A percentile compares a stretch with the other conserved stretches of the same genome.
These are phyloP conservation scores for Iguana delicatissima DNA, from an alignment of 2,797 vertebrate genomes.

Conservation along the genomic window DNA sequence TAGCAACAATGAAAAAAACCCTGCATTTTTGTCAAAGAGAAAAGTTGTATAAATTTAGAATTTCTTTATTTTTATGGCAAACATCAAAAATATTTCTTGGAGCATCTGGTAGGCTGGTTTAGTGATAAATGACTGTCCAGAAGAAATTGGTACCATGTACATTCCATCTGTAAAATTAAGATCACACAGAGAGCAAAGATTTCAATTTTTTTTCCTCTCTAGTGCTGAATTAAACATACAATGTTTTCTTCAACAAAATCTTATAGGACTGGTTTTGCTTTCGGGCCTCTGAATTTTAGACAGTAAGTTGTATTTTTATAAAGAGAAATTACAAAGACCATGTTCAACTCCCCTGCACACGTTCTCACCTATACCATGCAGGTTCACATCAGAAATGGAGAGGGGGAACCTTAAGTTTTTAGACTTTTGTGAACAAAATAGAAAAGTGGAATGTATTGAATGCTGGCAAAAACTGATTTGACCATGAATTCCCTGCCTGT, in stretches of 20 bases:
- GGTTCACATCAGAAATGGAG: background rate
- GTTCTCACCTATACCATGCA: accelerated
- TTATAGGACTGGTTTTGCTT: background rate
- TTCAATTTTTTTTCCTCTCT: accelerated
- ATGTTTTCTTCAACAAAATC: background rate
- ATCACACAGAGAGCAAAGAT: background rate
- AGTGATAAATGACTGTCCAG: background rate
- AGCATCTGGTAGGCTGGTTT: background rate
- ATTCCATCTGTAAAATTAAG: background rate
- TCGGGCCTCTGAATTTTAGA: background rate
- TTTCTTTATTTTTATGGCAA: background rate
- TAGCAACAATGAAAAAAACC: background rate
- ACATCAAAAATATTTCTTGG: background rate
- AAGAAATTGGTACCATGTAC: background rate
- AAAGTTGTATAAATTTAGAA: background rate
- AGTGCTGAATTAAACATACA: background rate
- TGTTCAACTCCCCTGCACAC: background rate
- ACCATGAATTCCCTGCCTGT: background rate
- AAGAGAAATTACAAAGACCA: accelerated
- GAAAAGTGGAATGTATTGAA: constrained; percentile 3
- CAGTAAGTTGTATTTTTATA: background rate
- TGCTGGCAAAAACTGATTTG: background rate
- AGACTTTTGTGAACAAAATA: constrained; percentile 1
- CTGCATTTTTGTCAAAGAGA: background rate
- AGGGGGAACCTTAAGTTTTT: accelerated